These are phyloP conservation scores for Sparus aurata DNA, from an alignment of 2,797 vertebrate genomes.

Conservation along the genomic window DNA sequence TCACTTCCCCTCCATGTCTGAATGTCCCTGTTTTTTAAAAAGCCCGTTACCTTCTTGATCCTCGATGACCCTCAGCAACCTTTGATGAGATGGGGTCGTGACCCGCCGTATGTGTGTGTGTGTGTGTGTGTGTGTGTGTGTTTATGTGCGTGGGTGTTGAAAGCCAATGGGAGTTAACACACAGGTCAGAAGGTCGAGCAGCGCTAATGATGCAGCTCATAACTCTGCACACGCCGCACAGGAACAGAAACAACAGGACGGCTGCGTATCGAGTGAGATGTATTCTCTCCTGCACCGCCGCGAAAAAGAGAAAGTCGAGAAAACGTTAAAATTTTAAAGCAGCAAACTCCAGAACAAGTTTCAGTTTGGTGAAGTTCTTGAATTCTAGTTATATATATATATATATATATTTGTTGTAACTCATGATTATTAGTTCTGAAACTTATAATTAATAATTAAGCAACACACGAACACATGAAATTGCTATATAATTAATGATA, in stretches of 20 bases:
- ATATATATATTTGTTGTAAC: no score
- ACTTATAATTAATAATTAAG: background rate
- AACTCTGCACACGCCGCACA: background rate
- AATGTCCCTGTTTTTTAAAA: conserved; percentile 18
- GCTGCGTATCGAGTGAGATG: fast-evolving
- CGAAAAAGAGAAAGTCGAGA: background rate
- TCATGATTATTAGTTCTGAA: background rate
- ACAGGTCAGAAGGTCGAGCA: conserved; percentile 25
- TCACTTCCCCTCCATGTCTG: background rate
- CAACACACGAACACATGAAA: no score
- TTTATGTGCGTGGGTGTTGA: background rate
- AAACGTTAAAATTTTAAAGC: no score
- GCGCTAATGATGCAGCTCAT: conserved; percentile 15
- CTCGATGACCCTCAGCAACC: conserved; percentile 21
- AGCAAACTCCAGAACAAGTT: background rate
- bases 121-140: conserved; percentile 14
- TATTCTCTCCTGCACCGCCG: background rate
- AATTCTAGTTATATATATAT: no score
- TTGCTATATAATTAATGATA: no score
- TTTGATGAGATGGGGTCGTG: background rate
- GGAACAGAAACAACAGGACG: background rate
- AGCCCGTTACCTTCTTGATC: conserved; percentile 25
- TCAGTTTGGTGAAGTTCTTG: no score
- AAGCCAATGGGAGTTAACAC: background rate
- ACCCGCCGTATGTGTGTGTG: conserved; percentile 17